A percentile compares a stretch with the other conserved stretches of the same genome.
Evolutionary conservation across 2,797 vertebrate genomes (phyloP).

Genomic region (Vireo griseus): DNA sequence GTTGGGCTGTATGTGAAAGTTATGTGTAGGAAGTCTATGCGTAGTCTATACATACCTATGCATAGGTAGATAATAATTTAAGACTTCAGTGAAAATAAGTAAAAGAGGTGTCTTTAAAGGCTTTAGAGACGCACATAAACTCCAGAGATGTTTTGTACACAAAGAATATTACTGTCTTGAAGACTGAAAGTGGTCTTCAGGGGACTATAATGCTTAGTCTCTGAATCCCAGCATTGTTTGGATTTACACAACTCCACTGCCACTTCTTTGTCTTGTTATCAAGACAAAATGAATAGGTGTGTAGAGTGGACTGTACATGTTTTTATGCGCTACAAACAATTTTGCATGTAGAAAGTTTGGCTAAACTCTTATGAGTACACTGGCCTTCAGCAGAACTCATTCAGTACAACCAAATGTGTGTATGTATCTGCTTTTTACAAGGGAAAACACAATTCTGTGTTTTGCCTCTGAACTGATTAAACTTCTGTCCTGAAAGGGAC

Average conservation of each 20-base stretch:
- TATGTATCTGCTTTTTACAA: background rate
- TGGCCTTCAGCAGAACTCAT: background rate
- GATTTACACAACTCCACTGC: background rate
- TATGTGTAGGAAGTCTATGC: background rate
- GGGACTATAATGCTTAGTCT: background rate
- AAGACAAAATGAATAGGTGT: background rate
- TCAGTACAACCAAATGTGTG: background rate
- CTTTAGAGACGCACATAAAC: background rate
- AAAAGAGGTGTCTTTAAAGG: background rate
- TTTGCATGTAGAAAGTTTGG: background rate
- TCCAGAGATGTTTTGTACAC: background rate
- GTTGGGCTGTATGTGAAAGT: background rate
- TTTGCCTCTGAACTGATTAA: slow-evolving; percentile 48
- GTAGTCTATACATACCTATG: background rate
- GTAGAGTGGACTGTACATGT: background rate
- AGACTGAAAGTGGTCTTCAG: background rate
- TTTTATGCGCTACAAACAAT: background rate
- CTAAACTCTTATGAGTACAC: background rate
- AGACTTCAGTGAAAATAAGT: background rate
- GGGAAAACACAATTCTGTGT: background rate
- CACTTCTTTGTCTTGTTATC: background rate
- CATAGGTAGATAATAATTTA: background rate
- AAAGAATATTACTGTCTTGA: background rate
- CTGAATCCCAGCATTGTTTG: background rate
- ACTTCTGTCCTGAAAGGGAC: slow-evolving; percentile 24